Conservation (phyloP, 2,113 vertebrate genomes). For the Chamaetylas fuelleborni region DNA sequence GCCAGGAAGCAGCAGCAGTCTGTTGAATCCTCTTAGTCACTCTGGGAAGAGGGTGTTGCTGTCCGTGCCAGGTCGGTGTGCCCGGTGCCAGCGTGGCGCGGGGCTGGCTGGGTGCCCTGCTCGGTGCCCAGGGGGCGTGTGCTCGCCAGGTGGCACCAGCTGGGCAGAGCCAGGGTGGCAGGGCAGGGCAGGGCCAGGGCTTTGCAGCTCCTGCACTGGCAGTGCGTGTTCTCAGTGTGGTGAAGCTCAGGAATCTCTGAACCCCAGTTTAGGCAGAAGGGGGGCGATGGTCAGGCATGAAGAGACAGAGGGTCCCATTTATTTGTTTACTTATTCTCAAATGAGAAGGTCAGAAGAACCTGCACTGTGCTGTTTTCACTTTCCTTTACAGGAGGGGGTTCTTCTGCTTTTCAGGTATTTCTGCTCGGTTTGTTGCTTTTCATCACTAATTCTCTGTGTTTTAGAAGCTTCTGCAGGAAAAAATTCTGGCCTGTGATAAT, state of each 20-base stretch:
- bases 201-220: accelerated
- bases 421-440: background rate
- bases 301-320: background rate
- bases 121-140: background rate
- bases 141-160: background rate
- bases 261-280: background rate
- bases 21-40: background rate
- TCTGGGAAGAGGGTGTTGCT: background rate
- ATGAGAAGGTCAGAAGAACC: background rate
- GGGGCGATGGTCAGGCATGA: accelerated
- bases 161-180: background rate
- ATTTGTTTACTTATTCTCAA: background rate
- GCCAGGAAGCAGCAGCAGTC: background rate
- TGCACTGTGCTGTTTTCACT: background rate
- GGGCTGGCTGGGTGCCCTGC: background rate
- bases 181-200: background rate
- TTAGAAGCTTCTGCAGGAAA: background rate
- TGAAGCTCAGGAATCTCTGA: background rate
- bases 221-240: background rate
- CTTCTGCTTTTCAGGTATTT: background rate
- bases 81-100: background rate
- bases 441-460: background rate
- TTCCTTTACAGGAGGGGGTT: background rate
- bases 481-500: background rate
- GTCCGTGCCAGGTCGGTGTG: background rate